Percentiles rank a stretch among this genome's conserved stretches.
phyloP scores from a whole-genome alignment of 2,113 vertebrate genomes.

The Todiramphus chloris region DNA sequence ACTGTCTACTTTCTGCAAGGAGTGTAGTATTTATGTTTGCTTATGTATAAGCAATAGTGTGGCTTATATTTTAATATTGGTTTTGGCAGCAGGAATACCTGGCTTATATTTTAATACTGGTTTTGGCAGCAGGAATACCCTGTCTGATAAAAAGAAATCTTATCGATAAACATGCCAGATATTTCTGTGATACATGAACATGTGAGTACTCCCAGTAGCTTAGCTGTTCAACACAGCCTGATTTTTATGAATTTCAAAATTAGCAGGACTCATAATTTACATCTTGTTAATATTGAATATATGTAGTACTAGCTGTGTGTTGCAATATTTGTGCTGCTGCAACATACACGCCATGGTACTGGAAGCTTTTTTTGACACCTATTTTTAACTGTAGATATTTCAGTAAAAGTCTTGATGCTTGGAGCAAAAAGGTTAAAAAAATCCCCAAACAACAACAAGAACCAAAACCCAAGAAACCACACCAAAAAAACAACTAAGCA shows the following conservation, averaged over 20 bases:
- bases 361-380: not conserved
- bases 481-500: not conserved
- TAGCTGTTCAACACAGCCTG: not conserved
- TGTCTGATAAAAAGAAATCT: not conserved
- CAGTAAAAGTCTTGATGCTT: not conserved
- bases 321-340: not conserved
- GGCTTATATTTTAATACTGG: no score
- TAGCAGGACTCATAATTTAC: not conserved
- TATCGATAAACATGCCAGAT: not conserved
- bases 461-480: not conserved
- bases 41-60: not conserved
- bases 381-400: not conserved
- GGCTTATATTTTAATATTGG: not conserved
- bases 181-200: not conserved
- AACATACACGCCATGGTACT: fast-evolving
- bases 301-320: not conserved
- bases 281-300: not conserved
- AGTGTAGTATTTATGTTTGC: not conserved
- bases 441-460: not conserved
- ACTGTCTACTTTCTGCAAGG: not conserved
- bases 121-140: not conserved
- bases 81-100: not conserved
- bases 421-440: no score
- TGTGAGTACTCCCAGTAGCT: not conserved
- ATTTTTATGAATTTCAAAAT: not conserved